Percentiles rank a stretch among this genome's conserved stretches.
phyloP scores from a whole-genome alignment of 2,113 vertebrate species.

The Nicator chloris region DNA sequence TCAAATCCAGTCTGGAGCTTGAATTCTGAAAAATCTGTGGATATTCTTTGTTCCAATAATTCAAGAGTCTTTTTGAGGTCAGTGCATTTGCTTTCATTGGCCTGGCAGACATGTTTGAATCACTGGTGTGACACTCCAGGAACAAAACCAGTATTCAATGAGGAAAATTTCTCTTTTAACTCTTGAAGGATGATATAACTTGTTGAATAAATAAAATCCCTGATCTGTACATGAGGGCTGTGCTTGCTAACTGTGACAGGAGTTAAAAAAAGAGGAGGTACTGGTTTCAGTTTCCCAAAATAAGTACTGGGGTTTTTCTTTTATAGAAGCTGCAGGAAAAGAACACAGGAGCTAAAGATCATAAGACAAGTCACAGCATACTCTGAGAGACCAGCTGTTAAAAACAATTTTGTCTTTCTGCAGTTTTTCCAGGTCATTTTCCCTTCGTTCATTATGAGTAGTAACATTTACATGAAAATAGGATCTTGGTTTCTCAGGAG shows the following conservation, averaged over 20 bases:
- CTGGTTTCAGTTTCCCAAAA: conserved; percentile 21
- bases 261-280: background rate
- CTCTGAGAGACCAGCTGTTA: conserved; percentile 1
- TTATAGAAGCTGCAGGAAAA: background rate
- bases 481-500: background rate
- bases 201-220: background rate
- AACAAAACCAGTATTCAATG: background rate
- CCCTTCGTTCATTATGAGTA: background rate
- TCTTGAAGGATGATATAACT: background rate
- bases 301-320: background rate
- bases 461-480: conserved; percentile 41
- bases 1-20: background rate
- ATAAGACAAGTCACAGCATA: background rate
- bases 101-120: background rate
- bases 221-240: background rate
- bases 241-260: background rate
- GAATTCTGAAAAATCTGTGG: background rate
- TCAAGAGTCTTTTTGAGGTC: background rate
- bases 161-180: background rate
- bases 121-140: background rate
- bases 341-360: conserved; percentile 25
- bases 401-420: conserved; percentile 13
- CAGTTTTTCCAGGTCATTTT: conserved; percentile 45
- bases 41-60: background rate
- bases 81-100: background rate